Base-by-base conservation (phyloP, 2,888 invertebrate genomes). In the Drosophila sordidula region DNA sequence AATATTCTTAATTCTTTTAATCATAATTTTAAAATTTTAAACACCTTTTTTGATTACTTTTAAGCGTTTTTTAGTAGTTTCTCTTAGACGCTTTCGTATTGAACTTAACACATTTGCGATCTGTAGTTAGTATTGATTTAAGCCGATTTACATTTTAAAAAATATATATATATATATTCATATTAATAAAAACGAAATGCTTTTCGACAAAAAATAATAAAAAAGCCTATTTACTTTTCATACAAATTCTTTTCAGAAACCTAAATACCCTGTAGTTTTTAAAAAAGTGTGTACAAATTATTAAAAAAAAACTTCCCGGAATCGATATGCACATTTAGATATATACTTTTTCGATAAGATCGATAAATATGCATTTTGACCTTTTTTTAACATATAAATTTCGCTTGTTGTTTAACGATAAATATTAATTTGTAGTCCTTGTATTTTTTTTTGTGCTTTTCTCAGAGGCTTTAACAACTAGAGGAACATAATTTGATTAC, bases 61-160 rank as follows among this genome's bases (percentile, higher is more conserved):
- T 59, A 75, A 45, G 59, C 42, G 52, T 59, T 64, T 39, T 57
- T 45, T 62, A 76, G 26, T 75, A 47, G 52, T 59, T 65, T 32
- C 34, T 47, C 51, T 55, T 52, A 64, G 47, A 67, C 61, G 63
- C 70, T 70, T 66, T 61, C 63, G 54, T 56, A 70, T 54, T 46
- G 4, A 71, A 58, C 52, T 52, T 25, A 44, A 44, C 50, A 11
- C 39, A 46, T 65, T 65, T 62, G 44, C 70, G 61, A 51, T 59
- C 49, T 64, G 59, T 72, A 85, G 79, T 84, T 62, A 78, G 74
- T 62, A 68, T 68, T 67, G 69, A 72, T 78, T 72, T 59, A 72
- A 70, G 65, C 46, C 69, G 75, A 72, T 75, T 86, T 83, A 78
- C 62, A 62, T 62, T 75, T 81, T 67, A 55, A 47, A 77, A 39